Evolutionary conservation across 1,140 invertebrate species (phyloP).

Genomic region (Prorops nasuta): DNA sequence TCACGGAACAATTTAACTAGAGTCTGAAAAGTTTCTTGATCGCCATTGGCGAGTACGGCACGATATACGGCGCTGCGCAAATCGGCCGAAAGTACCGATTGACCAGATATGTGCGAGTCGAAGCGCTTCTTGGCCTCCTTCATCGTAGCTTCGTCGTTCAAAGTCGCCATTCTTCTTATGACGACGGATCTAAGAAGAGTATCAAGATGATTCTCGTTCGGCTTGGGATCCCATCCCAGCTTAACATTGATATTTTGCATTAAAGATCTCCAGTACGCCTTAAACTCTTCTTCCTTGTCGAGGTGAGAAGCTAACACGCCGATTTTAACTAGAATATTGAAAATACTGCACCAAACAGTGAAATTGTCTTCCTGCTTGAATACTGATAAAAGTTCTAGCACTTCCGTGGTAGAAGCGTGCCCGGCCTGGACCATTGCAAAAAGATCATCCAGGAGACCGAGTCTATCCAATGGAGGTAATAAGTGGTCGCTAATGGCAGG

Average conservation of each 20-base stretch:
- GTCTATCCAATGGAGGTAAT: conserved; percentile 84
- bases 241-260: conserved; percentile 68
- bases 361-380: conserved; percentile 87
- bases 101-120: conserved; percentile 56
- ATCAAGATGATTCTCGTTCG: conserved; percentile 77
- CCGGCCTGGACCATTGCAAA: conserved; percentile 92
- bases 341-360: conserved; percentile 88
- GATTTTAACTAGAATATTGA: conserved; percentile 75
- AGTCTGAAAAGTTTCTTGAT: conserved; percentile 69
- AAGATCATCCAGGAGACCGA: conserved; percentile 88
- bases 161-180: conserved; percentile 75
- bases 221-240: conserved; percentile 76
- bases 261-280: conserved; percentile 70
- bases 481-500: conserved; percentile 76
- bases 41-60: conserved; percentile 73
- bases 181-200: conserved; percentile 83
- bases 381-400: conserved; percentile 64
- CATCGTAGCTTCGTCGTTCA: conserved; percentile 75
- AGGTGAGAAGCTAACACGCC: conserved; percentile 73
- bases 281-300: conserved; percentile 70
- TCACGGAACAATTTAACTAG: conserved; percentile 82
- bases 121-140: conserved; percentile 73
- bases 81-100: conserved; percentile 76
- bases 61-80: conserved; percentile 84
- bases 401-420: conserved; percentile 74